phyloP scores from a whole-genome alignment of 2,113 vertebrate genomes.

The Mastomys natalensis region DNA sequence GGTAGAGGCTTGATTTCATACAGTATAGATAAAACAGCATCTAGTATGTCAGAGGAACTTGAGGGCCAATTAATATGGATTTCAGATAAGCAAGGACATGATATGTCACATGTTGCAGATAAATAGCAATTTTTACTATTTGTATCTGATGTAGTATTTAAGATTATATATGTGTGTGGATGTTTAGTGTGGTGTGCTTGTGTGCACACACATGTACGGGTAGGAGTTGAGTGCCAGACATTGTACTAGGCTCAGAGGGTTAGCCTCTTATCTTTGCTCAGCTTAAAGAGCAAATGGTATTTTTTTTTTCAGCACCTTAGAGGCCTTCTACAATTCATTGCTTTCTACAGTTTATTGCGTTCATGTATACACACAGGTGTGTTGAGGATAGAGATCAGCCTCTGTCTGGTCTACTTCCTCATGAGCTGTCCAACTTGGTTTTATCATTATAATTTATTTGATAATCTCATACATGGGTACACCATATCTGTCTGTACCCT shows the following conservation, averaged over 20 bases:
- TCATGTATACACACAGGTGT: not conserved
- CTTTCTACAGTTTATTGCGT: not conserved
- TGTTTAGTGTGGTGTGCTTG: not conserved
- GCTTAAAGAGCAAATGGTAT: not conserved
- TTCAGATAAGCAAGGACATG: slow-evolving; percentile 44
- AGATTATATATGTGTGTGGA: not conserved
- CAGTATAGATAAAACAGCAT: not conserved
- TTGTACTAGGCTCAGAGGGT: not conserved
- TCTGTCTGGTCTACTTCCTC: not conserved
- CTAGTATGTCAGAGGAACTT: slow-evolving; percentile 47
- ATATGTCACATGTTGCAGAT: slow-evolving; percentile 14
- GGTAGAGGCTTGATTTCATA: slow-evolving; percentile 49
- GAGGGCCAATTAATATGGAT: slow-evolving; percentile 38
- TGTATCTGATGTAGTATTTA: slow-evolving; percentile 27
- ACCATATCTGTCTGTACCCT: not conserved
- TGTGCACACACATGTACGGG: too few relatives aligned
- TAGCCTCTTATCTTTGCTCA: not conserved
- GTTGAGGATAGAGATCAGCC: not conserved
- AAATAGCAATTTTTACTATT: not conserved
- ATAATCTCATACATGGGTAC: not conserved
- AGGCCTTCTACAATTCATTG: not conserved
- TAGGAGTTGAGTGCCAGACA: not conserved
- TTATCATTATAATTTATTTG: not conserved
- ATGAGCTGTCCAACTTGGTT: not conserved
- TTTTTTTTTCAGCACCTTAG: not conserved